Percentiles rank a stretch among this genome's conserved stretches.
phyloP scores from a whole-genome alignment of 2,888 invertebrate species.

The Anaspis maculata region DNA sequence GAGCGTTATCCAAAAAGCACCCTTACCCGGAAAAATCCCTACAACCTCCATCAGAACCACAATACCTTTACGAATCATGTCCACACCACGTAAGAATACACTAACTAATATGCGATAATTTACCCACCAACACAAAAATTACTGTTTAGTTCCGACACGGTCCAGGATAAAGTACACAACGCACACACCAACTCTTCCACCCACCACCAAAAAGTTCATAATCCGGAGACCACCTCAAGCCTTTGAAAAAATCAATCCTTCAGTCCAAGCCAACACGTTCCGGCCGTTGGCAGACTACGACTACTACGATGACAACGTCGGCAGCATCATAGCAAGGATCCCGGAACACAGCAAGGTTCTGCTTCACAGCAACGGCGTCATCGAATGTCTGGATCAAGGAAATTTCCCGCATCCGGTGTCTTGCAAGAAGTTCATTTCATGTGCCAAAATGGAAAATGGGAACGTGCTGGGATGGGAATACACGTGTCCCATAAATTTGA shows the following conservation, averaged over 20 bases:
- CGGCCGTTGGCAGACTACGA: conserved; percentile 45
- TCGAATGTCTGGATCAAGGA: conserved; percentile 82
- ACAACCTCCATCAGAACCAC: conserved; percentile 7
- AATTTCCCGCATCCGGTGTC: conserved; percentile 87
- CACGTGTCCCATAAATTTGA: conserved; percentile 76
- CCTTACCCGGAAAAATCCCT: conserved; percentile 12
- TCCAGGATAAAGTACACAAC: conserved; percentile 14
- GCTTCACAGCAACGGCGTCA: conserved; percentile 59
- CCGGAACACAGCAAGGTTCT: conserved; percentile 53
- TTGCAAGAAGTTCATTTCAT: conserved; percentile 86
- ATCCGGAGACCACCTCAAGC: conserved; percentile 19
- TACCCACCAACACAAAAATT: neutral
- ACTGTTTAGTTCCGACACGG: conserved; percentile 6
- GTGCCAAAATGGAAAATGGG: conserved; percentile 73
- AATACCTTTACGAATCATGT: too few species aligned
- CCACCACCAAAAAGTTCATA: conserved; percentile 13
- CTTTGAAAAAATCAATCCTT: conserved; percentile 33
- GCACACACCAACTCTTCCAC: conserved; percentile 9
- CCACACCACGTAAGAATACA: conserved; percentile 6
- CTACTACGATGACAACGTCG: conserved; percentile 57
- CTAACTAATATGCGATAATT: too few species aligned
- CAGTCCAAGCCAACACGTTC: conserved; percentile 14
- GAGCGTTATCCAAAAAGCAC: conserved; percentile 30
- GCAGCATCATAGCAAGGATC: conserved; percentile 48
- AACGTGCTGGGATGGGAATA: conserved; percentile 80